phyloP scores from a whole-genome alignment of 2,797 vertebrate genomes.

The Xenops minutus region DNA sequence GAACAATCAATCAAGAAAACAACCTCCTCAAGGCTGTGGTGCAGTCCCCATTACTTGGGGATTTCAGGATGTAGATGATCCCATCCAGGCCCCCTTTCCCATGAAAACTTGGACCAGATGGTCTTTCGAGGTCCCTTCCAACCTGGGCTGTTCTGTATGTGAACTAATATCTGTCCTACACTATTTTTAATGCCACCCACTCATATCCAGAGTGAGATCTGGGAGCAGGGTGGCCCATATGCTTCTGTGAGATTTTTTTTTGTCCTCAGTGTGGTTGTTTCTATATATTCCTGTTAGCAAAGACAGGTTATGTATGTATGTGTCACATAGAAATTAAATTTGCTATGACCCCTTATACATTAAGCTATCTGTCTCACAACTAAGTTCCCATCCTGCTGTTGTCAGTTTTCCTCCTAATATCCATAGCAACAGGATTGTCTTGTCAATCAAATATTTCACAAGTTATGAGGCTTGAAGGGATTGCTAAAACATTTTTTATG shows the following conservation, averaged over 20 bases:
- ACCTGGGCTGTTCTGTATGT: not conserved
- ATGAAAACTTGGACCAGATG: not conserved
- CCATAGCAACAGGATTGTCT: conserved; percentile 17
- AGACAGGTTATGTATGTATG: not conserved
- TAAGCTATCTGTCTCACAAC: conserved; percentile 31
- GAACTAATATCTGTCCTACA: not conserved
- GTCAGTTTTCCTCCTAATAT: conserved; percentile 7
- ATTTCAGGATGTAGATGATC: not conserved
- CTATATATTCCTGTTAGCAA: not conserved
- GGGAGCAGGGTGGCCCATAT: not conserved
- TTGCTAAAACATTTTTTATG: not conserved
- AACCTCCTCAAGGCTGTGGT: not conserved
- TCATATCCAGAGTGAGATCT: not conserved
- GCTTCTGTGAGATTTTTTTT: not conserved
- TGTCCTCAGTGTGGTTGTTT: not conserved
- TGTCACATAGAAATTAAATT: conserved; percentile 8
- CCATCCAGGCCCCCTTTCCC: not conserved
- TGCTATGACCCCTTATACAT: not conserved
- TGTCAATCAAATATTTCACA: not conserved
- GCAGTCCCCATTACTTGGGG: not conserved
- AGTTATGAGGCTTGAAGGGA: not conserved
- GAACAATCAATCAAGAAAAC: not conserved
- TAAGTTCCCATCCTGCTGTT: not conserved
- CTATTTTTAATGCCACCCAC: not conserved
- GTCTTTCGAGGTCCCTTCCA: not conserved